These are phyloP conservation scores for Melanostigma gelatinosum DNA, from an alignment of 2,113 vertebrate species.

Conservation along the genomic window DNA sequence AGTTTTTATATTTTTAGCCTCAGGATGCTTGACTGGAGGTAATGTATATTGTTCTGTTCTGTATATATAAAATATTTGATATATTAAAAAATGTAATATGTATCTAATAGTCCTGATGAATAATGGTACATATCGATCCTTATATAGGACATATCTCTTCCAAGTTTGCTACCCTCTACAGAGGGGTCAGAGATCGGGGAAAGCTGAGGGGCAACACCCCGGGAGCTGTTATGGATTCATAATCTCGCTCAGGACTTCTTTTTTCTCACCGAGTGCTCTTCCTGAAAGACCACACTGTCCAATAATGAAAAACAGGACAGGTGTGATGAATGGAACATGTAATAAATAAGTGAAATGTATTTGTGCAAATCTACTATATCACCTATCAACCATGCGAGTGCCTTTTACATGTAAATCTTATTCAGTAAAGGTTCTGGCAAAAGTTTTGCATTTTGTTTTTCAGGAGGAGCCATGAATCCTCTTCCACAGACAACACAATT, in stretches of 20 bases:
- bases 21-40: background rate
- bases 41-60: background rate
- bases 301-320: constrained; percentile 8
- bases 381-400: background rate
- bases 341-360: constrained; percentile 1
- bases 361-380: background rate
- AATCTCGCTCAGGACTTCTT: constrained; percentile 12
- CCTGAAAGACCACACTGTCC: background rate
- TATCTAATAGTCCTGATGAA: constrained; percentile 21
- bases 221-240: constrained; percentile 37
- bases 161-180: background rate
- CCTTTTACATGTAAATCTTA: background rate
- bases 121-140: constrained; percentile 34
- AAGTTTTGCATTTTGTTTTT: constrained; percentile 20
- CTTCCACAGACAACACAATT: background rate
- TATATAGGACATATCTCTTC: constrained; percentile 22
- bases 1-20: background rate
- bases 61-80: background rate
- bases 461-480: background rate
- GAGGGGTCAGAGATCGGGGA: constrained; percentile 54
- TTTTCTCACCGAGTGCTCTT: constrained; percentile 2
- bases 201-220: constrained; percentile 29
- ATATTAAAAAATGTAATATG: constrained; percentile 3
- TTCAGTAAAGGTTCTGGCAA: background rate
- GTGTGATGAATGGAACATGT: background rate